Conservation (phyloP, 1,140 invertebrate genomes). For the Aethina tumida region DNA sequence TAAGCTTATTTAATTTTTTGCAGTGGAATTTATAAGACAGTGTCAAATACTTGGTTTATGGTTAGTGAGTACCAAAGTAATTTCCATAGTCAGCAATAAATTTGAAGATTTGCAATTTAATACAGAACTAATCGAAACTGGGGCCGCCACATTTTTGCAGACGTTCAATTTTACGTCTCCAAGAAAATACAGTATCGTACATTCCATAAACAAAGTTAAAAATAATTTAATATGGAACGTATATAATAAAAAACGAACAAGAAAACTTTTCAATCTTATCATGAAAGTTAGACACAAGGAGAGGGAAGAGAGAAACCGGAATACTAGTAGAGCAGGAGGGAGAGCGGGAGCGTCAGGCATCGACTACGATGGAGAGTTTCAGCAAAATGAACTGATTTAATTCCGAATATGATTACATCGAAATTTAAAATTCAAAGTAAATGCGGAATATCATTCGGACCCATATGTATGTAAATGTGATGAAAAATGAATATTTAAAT, state of each 20-base stretch:
- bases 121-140: no score
- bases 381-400: constrained; percentile 38
- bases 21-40: no score
- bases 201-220: constrained; percentile 12
- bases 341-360: constrained; percentile 20
- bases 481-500: constrained; percentile 37
- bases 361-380: constrained; percentile 28
- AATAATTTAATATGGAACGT: constrained; percentile 13
- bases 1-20: no score
- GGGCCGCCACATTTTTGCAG: no score
- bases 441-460: constrained; percentile 33
- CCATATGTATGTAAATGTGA: constrained; percentile 37
- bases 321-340: no score
- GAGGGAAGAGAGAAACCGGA: no score
- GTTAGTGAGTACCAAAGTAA: no score
- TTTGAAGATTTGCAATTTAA: no score
- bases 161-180: no score
- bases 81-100: no score
- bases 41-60: no score
- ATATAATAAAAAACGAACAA: constrained; percentile 18
- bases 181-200: no score
- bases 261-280: constrained; percentile 34
- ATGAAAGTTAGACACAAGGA: constrained; percentile 30
- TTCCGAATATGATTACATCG: constrained; percentile 37
- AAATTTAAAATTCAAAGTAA: constrained; percentile 39